Base-by-base conservation (phyloP, 2,113 vertebrate species). In the Actenoides hombroni region DNA sequence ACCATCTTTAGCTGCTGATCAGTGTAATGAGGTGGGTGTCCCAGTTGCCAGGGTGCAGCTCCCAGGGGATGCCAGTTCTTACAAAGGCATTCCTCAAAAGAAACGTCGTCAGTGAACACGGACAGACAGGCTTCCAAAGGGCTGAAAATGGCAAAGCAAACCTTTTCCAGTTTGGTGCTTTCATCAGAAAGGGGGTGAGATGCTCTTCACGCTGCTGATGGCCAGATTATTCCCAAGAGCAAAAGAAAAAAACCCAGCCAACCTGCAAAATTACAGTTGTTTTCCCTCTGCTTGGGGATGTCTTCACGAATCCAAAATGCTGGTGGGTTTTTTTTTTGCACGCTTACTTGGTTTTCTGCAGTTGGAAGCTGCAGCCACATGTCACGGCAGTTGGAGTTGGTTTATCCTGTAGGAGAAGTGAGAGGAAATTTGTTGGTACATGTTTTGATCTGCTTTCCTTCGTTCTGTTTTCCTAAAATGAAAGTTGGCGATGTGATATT, bases 381-480 rank as follows among this genome's bases (percentile, higher is more conserved):
- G 77, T 83, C 48, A 4, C 19, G 5, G 61, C 85, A 57, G 48
- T 83, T 83, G 44, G 87, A 37, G 42, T 4, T 80, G 49, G 79
- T 80, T 83, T 68, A 26, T 69, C 40, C 23, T 4, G 83, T 85
- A 83, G 93, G 93, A 95, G 60, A 17, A 69, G 71, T 5, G 54
- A 83, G 83, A 86, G 53, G 63, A 69, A 53, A 74, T 77, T 90
- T 88, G 57, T 83, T 84, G 85, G 85, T 90, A 16, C 24, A 1
- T 90, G 75, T 90, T 93, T 92, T 90, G 85, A 83, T 88, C 83
- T 65, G 54, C 44, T 93, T 86, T 68, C 51, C 78, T 69, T 93
- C 70, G 7, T 69, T 70, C 35, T 0, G 0, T 37, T 80, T 54
- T 65, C 51, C 78, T 51, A 5, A 75, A 79, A 64, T 26, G 70